A percentile compares a stretch with the other conserved stretches of the same genome.
Evolutionary conservation across 2,113 vertebrate species (phyloP).

Genomic region (Coracopsis vasa): DNA sequence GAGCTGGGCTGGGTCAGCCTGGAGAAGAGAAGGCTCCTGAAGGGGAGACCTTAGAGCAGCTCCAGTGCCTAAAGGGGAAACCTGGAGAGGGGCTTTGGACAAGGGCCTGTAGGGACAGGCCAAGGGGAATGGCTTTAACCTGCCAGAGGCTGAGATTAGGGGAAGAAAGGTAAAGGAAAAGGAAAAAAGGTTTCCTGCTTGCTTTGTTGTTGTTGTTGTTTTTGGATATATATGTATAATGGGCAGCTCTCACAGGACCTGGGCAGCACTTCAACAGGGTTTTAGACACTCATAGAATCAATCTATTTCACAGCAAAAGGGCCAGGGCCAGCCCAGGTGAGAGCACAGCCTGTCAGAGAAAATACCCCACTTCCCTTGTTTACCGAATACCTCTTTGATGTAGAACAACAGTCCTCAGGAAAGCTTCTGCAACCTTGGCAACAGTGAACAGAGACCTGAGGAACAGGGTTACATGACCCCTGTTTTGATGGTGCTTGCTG

Average conservation of each 20-base stretch:
- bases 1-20: no score
- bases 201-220: neutral
- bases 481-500: neutral
- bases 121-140: accelerated
- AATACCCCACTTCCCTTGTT: neutral
- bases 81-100: neutral
- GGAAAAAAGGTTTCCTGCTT: neutral
- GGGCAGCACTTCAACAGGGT: neutral
- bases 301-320: neutral
- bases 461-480: neutral
- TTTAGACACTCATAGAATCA: neutral
- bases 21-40: no score
- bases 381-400: neutral
- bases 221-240: neutral
- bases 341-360: neutral
- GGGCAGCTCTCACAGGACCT: neutral
- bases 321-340: neutral
- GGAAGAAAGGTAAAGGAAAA: neutral
- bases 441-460: neutral
- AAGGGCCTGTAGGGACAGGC: accelerated
- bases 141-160: neutral
- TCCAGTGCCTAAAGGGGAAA: neutral
- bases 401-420: neutral
- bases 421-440: neutral
- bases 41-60: no score